Base-by-base conservation (phyloP, 2,888 invertebrate species). In the Amitus sp. region DNA sequence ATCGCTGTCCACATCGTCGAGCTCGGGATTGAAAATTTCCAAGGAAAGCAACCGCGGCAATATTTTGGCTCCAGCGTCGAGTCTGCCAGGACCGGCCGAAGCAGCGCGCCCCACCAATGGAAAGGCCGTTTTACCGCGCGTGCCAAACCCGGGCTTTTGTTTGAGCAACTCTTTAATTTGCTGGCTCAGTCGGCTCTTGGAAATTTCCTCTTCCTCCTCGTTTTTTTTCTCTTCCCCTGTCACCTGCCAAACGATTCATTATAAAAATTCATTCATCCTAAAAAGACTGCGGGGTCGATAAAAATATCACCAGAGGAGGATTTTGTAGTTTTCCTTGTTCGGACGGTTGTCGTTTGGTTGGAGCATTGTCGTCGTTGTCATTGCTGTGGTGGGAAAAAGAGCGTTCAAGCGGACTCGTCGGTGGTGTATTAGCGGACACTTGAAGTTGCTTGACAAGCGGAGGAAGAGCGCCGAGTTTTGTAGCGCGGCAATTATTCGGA, bases 1-100 rank as follows among this genome's bases (percentile, higher is more conserved):
- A 78, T 95, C 95, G 73, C 94, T 94, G 78, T 95, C 95, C 80
- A 94, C 87, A 73, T 95, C 95, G 76, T 95, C 95, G 4, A 91
- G 93, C 75, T 94, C 95, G 1, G 95, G 95, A 83, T 95, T 95
- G 75, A 94, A 95, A 2, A 95, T 84, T 75, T 95, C 95, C 54
- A 94, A 81, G 1, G 93, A 90, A 75, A 94, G 85, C 12, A 94
- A 83, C 65, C 92, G 90, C 0, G 93, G 93, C 53, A 92, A 84
- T 40, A 88, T 87, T 70, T 89, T 88, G 0, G 87, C 88, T 17
- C 88, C 85, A 0, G 87, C 85, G 63, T 89, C 88, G 2, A 86
- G 76, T 80, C 87, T 87, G 50, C 86, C 87, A 49, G 68, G 85
- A 84, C 65, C 79, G 78, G 85, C 73, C 47, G 81, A 83, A 0